Evolutionary conservation across 2,888 invertebrate species (phyloP), one percentile per base, ranked within the genome.

Genomic region (Crematogaster levior): DNA sequence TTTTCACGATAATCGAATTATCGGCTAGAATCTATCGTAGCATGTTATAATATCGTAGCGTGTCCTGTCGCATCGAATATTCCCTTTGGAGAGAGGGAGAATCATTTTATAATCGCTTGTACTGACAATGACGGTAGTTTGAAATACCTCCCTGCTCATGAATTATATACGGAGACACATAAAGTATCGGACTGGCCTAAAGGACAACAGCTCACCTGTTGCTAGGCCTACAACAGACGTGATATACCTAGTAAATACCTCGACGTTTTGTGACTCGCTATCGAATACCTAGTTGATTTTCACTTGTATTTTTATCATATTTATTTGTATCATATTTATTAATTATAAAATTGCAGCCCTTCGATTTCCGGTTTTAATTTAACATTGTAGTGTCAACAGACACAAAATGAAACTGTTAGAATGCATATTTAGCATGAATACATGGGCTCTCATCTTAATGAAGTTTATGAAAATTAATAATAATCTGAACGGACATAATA

Each of bases 131-230:
- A n/a, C 12, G n/a, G 3, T 34, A 72, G 24, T 21, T 70, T 53
- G 7, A 43, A 77, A 30, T 70, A 40, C 10, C 21, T 77, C 70
- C 18, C 77, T 77, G 12, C 30, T 77, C 30, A 27, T 30, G 43
- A 21, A 30, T 70, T 24, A 70, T 21, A 70, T 68, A 15, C 21
- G 34, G 18, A 56, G 43, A 46, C 56, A 21, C 18, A 61, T 24
- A 58, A 77, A 77, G 56, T 53, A 43, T 70, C 53, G 72, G 43
- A 72, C 43, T 63, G 84, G 84, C 88, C 86, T 87, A 84, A 89
- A 91, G 86, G 88, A 87, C 43, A 79, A 79, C 90, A 88, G 84
- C 86, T 92, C 92, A 92, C 92, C 92, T 92, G 92, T 92, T 92
- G 92, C 92, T 90, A 91, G 90, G 91, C 92, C 91, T 92, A 90